Evolutionary conservation across 2,113 vertebrate species (phyloP), one percentile per base, ranked within the genome.

Genomic region (Ivindomyrus marchei): DNA sequence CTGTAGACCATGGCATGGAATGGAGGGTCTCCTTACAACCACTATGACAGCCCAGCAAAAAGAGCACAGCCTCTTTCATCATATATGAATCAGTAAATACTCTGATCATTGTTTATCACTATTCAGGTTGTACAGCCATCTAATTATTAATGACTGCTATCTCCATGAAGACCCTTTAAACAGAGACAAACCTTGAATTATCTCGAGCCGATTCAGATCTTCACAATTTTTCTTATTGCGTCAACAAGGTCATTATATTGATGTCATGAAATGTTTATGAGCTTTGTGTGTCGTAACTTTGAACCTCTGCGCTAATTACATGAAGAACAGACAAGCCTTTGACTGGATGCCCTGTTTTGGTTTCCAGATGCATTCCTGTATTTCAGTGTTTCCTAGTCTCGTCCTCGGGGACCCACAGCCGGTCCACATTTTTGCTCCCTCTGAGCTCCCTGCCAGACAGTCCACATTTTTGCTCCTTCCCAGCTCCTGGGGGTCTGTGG

Each of bases 211-310:
- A 42, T 49, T 49, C 87, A 85, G 21, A 85, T 56, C 47, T 87
- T 87, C 85, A 19, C n/a, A 42, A 80, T 70, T 39, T 85, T 84
- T 66, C 24, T 52, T 70, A 6, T 85, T 70, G 13, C 42, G 5
- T 47, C 27, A 77, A 62, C 49, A 87, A 90, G 74, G 88, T 91
- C 88, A 58, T 85, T 74, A 50, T 83, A 90, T 89, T 90, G 89
- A 91, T 91, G 87, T 74, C 83, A 45, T 47, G 84, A 80, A 85
- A 83, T 80, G 80, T 77, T 87, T 85, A 66, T 70, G 39, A 47
- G 83, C 47, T 85, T 53, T 39, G 80, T 31, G 31, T 10, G 66
- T 31, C 21, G 27, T 19, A 84, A 87, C 83, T 91, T 77, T 87
- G 46, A 89, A 90, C 36, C 45, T 21, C 83, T 87, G 70, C 36